phyloP scores from a whole-genome alignment of 2,888 invertebrate genomes.

The Romanomermis culicivorax region DNA sequence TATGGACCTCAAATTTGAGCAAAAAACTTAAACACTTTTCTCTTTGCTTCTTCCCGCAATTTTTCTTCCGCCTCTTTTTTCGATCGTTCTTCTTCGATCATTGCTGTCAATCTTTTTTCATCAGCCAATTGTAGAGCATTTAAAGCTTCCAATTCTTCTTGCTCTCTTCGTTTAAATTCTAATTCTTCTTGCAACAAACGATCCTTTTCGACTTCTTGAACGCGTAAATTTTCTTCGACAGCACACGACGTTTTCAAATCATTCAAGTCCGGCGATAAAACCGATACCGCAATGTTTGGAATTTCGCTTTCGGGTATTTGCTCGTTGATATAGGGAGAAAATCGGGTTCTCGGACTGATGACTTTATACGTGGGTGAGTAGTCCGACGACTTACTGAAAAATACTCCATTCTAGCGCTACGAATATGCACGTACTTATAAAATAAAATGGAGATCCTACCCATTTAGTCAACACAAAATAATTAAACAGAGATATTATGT shows the following conservation, averaged over 20 bases:
- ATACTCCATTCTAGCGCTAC: too few species aligned
- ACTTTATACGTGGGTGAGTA: not conserved
- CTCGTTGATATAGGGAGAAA: not conserved
- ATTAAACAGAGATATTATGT: too few species aligned
- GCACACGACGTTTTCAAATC: too few species aligned
- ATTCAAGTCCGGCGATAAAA: too few species aligned
- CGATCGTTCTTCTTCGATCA: not conserved
- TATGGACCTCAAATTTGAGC: too few species aligned
- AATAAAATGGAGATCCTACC: too few species aligned
- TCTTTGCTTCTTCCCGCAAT: not conserved
- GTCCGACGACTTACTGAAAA: not conserved
- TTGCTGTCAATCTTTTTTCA: not conserved
- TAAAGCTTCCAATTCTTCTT: not conserved
- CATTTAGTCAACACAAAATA: too few species aligned
- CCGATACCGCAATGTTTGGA: too few species aligned
- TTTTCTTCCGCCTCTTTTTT: not conserved
- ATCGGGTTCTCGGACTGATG: not conserved
- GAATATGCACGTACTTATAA: too few species aligned
- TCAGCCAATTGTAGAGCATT: not conserved
- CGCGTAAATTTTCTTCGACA: slow-evolving; percentile 9
- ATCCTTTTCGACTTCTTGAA: slow-evolving; percentile 7
- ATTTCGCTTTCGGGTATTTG: too few species aligned
- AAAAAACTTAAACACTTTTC: too few species aligned
- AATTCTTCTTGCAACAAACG: not conserved
- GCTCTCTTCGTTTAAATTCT: not conserved